A percentile compares a stretch with the other conserved stretches of the same genome.
phyloP scores from a whole-genome alignment of 2,113 vertebrate genomes.

The Athene cunicularia region DNA sequence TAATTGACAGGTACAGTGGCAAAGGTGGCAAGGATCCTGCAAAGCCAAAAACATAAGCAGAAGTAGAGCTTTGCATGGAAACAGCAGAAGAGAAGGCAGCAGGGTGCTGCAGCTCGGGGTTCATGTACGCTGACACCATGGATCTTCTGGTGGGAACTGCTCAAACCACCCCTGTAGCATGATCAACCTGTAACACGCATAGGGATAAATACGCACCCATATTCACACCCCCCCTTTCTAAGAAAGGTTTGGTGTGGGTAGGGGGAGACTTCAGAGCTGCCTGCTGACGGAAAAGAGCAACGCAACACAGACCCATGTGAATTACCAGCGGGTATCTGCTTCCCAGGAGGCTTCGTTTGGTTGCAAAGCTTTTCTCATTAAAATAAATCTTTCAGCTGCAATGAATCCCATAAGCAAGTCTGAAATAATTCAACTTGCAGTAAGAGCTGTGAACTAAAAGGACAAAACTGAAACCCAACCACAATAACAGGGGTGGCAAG shows the following conservation, averaged over 20 bases:
- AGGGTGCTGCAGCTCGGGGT: background rate
- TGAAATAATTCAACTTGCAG: background rate
- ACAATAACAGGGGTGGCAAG: constrained; percentile 10
- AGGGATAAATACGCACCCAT: background rate
- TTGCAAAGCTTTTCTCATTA: background rate
- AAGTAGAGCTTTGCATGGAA: background rate
- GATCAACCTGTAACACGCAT: background rate
- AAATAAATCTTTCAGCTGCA: constrained; percentile 18
- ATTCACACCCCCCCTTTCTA: background rate
- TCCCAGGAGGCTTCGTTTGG: background rate
- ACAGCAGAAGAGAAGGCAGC: background rate
- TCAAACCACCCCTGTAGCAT: background rate
- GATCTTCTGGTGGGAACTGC: background rate
- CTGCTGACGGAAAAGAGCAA: background rate
- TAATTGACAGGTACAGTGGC: background rate
- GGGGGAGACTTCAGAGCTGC: background rate
- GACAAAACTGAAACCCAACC: background rate
- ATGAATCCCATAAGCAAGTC: background rate
- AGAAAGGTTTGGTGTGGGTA: background rate
- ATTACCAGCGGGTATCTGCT: background rate
- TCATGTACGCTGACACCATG: background rate
- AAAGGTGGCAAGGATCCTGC: background rate
- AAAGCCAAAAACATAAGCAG: background rate
- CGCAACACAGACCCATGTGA: background rate
- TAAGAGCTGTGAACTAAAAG: background rate